Conservation (phyloP, 2,797 vertebrate genomes). For the Tokudaia tokunoshimensis region DNA sequence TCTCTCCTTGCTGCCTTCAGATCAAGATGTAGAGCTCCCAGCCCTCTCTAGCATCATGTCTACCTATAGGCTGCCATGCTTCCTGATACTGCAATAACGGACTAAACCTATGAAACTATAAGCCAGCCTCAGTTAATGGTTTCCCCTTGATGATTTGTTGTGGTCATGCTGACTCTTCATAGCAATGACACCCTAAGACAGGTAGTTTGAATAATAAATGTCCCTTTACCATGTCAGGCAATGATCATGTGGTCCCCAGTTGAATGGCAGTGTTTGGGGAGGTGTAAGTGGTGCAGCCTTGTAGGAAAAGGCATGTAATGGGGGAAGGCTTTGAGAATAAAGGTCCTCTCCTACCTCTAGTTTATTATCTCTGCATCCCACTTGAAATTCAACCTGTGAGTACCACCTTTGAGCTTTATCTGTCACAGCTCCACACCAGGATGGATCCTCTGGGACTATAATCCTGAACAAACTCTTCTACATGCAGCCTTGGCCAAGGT, state of each 20-base stretch:
- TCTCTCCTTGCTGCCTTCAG: too few species aligned
- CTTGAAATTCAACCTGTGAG: background rate
- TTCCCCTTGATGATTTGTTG: too few species aligned
- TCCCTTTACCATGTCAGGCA: background rate
- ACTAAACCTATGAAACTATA: too few species aligned
- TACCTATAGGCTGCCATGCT: too few species aligned
- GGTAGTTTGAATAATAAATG: background rate
- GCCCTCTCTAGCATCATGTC: too few species aligned
- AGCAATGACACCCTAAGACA: too few species aligned
- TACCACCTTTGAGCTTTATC: background rate
- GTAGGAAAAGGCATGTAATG: background rate
- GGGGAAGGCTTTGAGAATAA: background rate
- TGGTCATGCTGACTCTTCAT: too few species aligned
- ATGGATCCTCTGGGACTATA: background rate
- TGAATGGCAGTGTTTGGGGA: background rate
- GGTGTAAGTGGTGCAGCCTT: background rate
- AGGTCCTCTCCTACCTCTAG: background rate
- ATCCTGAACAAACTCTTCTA: background rate
- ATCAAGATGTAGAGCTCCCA: too few species aligned
- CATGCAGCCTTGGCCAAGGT: background rate
- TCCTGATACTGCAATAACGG: too few species aligned
- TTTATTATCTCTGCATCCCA: background rate
- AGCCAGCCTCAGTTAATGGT: too few species aligned
- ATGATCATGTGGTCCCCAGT: background rate
- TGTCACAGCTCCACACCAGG: background rate